Evolutionary conservation across 2,888 invertebrate genomes (phyloP).

Genomic region (Drosophila mettleri): DNA sequence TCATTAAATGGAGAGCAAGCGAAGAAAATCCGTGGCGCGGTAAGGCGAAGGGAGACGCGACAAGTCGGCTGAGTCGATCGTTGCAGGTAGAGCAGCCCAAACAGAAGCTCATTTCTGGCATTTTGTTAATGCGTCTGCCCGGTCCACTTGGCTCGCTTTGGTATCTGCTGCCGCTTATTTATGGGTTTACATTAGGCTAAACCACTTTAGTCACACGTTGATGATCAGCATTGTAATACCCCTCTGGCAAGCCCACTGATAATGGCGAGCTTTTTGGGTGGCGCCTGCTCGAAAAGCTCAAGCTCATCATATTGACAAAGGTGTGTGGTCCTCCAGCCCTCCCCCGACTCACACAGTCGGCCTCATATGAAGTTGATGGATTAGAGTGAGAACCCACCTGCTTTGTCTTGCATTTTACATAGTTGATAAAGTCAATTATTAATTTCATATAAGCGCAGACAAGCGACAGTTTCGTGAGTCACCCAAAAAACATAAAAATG

Average conservation of each 20-base stretch:
- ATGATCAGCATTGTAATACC: slow-evolving; percentile 74
- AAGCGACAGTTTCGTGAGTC: slow-evolving; percentile 66
- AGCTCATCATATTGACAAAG: slow-evolving; percentile 35
- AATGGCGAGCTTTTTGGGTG: slow-evolving; percentile 76
- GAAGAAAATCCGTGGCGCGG: too few relatives aligned
- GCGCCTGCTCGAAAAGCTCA: slow-evolving; percentile 50
- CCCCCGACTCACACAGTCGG: slow-evolving; percentile 22
- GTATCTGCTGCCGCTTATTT: slow-evolving; percentile 75
- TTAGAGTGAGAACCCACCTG: slow-evolving; percentile 54
- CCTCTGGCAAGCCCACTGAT: slow-evolving; percentile 26
- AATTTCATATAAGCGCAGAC: slow-evolving; percentile 63
- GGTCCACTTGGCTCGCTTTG: slow-evolving; percentile 34
- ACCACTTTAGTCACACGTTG: slow-evolving; percentile 84
- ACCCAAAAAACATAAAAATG: slow-evolving; percentile 65
- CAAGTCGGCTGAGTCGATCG: slow-evolving; percentile 13
- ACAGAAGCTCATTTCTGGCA: slow-evolving; percentile 83
- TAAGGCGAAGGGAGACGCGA: slow-evolving; percentile 1
- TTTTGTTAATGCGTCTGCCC: slow-evolving; percentile 79
- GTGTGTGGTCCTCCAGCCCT: slow-evolving; percentile 49
- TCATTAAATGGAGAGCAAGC: slow-evolving; percentile 70
- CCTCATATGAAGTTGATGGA: slow-evolving; percentile 60
- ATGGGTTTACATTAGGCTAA: slow-evolving; percentile 84
- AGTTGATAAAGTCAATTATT: slow-evolving; percentile 76
- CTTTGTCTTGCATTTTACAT: slow-evolving; percentile 60
- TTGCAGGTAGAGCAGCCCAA: slow-evolving; percentile 51